Conservation (phyloP, 2,797 vertebrate genomes). For the Champsocephalus esox region DNA sequence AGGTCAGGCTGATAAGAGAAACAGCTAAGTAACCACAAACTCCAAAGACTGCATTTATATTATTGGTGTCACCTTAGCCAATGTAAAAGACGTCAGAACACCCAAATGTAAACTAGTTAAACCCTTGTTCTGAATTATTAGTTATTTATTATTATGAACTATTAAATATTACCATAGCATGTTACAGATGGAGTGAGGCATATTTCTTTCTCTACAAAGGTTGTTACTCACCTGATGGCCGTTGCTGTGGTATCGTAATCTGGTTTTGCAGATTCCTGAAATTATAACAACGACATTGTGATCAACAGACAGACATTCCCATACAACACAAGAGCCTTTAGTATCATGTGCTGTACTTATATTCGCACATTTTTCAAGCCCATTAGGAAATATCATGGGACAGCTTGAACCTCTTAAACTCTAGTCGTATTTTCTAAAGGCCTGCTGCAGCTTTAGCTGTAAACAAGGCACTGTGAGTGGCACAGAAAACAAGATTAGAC, state of each 20-base stretch:
- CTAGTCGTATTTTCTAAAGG: slow-evolving; percentile 31
- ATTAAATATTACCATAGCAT: background rate
- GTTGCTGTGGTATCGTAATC: slow-evolving; percentile 95
- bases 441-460: slow-evolving; percentile 42
- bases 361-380: slow-evolving; percentile 42
- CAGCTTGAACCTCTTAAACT: slow-evolving; percentile 61
- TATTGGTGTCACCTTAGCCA: background rate
- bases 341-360: slow-evolving; percentile 40
- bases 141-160: background rate
- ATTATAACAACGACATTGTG: slow-evolving; percentile 38
- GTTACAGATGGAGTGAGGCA: slow-evolving; percentile 1
- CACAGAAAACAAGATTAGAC: slow-evolving; percentile 41
- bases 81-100: background rate
- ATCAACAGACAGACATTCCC: slow-evolving; percentile 10
- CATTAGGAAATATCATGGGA: slow-evolving; percentile 68
- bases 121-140: background rate
- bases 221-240: slow-evolving; percentile 91
- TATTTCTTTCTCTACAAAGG: background rate
- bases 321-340: slow-evolving; percentile 8
- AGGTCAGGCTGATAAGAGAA: background rate
- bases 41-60: background rate
- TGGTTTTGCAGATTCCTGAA: slow-evolving; percentile 91
- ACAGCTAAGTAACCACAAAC: background rate
- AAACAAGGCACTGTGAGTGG: slow-evolving; percentile 20
- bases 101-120: background rate